These are phyloP conservation scores for Melolontha melolontha DNA, from an alignment of 2,888 invertebrate species.

Conservation along the genomic window DNA sequence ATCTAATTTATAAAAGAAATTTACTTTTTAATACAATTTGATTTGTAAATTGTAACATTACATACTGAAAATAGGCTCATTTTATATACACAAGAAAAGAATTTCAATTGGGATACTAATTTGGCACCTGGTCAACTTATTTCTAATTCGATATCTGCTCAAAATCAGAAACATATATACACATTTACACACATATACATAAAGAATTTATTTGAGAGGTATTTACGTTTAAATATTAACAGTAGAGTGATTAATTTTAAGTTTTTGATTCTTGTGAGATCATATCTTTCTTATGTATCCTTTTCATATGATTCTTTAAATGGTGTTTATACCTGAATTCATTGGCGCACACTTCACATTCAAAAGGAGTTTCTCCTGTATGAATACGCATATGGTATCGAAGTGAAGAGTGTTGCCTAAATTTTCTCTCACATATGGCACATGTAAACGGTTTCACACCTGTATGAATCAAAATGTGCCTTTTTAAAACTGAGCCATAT, in stretches of 20 bases:
- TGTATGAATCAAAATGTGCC: constrained; percentile 13
- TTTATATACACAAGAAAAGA: too few species aligned
- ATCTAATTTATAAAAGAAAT: too few species aligned
- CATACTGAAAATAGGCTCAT: too few species aligned
- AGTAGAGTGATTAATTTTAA: background rate
- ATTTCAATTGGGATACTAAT: too few species aligned
- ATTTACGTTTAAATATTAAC: too few species aligned
- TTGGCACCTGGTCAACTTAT: too few species aligned
- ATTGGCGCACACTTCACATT: constrained; percentile 5
- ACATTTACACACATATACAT: too few species aligned
- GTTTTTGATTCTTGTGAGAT: background rate
- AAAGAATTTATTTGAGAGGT: too few species aligned
- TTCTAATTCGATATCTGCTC: too few species aligned
- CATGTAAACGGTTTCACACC: constrained; percentile 26
- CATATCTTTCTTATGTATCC: constrained; percentile 13
- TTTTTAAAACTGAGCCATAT: background rate
- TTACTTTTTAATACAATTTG: too few species aligned
- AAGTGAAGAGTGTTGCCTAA: constrained; percentile 7
- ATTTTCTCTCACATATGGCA: constrained; percentile 11
- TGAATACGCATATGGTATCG: constrained; percentile 20
- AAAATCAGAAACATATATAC: too few species aligned
- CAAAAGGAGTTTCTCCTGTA: constrained; percentile 17
- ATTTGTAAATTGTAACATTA: too few species aligned
- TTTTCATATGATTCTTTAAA: constrained; percentile 20
- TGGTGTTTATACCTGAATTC: constrained; percentile 13